Evolutionary conservation across 2,888 invertebrate species (phyloP).

Genomic region (Trichogramma dendrolimi): DNA sequence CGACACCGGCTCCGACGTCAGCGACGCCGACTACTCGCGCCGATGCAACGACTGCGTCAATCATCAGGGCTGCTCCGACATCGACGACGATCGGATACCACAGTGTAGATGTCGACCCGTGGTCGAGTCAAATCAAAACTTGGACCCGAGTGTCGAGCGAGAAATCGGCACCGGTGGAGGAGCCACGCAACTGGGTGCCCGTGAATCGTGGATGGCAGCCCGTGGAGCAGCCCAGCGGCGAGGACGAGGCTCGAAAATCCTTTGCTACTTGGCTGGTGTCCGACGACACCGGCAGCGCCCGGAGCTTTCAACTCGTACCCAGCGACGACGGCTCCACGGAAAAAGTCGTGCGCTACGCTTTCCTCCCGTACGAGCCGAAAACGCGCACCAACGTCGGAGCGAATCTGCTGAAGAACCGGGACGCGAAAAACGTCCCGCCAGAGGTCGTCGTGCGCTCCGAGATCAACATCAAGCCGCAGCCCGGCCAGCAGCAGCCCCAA

Average conservation of each 20-base stretch:
- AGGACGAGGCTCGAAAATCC: slow-evolving; percentile 3
- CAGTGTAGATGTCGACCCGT: slow-evolving; percentile 23
- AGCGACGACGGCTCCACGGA: slow-evolving; percentile 13
- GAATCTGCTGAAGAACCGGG: slow-evolving; percentile 49
- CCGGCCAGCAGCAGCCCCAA: not conserved
- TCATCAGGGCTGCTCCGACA: not conserved
- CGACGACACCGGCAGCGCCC: not conserved
- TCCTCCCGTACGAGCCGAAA: slow-evolving; percentile 38
- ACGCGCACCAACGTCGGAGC: slow-evolving; percentile 47
- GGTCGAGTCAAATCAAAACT: slow-evolving; percentile 14
- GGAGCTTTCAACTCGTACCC: slow-evolving; percentile 9
- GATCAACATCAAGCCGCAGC: slow-evolving; percentile 56
- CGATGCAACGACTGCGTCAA: no score
- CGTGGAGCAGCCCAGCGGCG: slow-evolving; percentile 46
- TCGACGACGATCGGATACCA: slow-evolving; percentile 16
- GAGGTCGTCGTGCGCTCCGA: slow-evolving; percentile 67
- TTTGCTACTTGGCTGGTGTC: slow-evolving; percentile 6
- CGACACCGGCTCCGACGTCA: slow-evolving; percentile 30
- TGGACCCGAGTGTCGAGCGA: slow-evolving; percentile 11
- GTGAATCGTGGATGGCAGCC: slow-evolving; percentile 33
- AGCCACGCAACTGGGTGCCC: slow-evolving; percentile 45
- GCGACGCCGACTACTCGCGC: not conserved
- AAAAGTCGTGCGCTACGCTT: slow-evolving; percentile 32
- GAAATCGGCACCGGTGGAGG: slow-evolving; percentile 18
- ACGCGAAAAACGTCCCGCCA: slow-evolving; percentile 60